Evolutionary conservation across 2,113 vertebrate species (phyloP), one percentile per base, ranked within the genome.

Genomic region (Riparia riparia): DNA sequence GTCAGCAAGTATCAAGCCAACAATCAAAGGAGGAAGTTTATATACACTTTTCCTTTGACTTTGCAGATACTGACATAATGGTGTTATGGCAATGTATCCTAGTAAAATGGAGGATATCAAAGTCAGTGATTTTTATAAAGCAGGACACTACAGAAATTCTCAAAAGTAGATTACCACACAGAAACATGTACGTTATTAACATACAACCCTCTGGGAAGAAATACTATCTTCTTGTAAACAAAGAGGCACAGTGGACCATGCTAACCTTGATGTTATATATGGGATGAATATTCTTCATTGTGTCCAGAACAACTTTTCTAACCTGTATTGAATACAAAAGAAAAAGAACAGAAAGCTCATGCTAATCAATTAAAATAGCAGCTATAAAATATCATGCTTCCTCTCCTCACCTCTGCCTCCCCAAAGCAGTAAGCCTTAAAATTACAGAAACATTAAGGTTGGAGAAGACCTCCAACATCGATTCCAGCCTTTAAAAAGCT

Each of bases 231-330:
- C 39, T 68, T 85, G 37, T 47, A 89, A 89, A 86, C 18, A 88
- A 77, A 90, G 50, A 51, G 11, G 14, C 12, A 78, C 9, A 57
- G 14, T 29, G 26, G 57, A 65, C 6, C 22, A 53, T 0, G 32
- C 97, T 97, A 89, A 99, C 99, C 98, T 99, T 99, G 86, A 99
- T 99, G 96, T 99, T 99, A 97, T 99, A 99, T 97, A 99, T 99
- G 44, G 99, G 99, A 93, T 99, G 99, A 96, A 99, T 98, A 97
- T 99, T 99, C 98, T 99, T 99, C 99, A 99, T 99, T 4, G 99
- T 99, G 95, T 99, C 99, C 97, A 99, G 84, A 91, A 99, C 99
- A 76, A 99, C 99, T 98, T 99, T 99, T 71, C 99, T 98, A 56
- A 99, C 99, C 99, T 99, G 89, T 57, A 95, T 92, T 97, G 91